Percentiles rank a stretch among this genome's conserved stretches.
Conservation (phyloP, 2,888 invertebrate species). For the Coelopa pilipes region DNA sequence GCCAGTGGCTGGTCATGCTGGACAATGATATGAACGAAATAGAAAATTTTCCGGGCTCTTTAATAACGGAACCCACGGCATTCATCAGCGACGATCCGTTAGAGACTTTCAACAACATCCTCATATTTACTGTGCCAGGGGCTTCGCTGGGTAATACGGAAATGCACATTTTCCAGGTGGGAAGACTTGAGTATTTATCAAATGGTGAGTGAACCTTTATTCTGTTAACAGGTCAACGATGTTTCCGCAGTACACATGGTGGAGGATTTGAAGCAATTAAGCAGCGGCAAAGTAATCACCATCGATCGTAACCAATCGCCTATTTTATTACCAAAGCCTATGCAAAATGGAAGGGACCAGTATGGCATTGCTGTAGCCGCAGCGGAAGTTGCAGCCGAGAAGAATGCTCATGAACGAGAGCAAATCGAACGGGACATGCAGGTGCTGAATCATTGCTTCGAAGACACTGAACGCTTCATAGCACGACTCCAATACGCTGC, state of each 20-base stretch:
- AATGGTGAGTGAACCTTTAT: no score
- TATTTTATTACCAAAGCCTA: conserved; percentile 51
- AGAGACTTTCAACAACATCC: conserved; percentile 97
- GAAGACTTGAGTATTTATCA: no score
- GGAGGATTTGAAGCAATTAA: conserved; percentile 80
- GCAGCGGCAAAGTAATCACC: conserved; percentile 72
- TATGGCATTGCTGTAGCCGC: conserved; percentile 61
- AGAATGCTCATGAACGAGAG: conserved; percentile 88
- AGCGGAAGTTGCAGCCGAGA: conserved; percentile 73
- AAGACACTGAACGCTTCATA: conserved; percentile 99
- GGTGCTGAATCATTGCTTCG: conserved; percentile 96
- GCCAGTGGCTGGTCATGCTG: conserved; percentile 90
- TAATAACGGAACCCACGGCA: conserved; percentile 95
- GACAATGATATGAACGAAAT: conserved; percentile 95
- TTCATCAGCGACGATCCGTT: conserved; percentile 94
- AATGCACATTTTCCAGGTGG: conserved; percentile 94
- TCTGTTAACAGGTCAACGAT: conserved; percentile 73
- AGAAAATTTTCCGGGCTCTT: conserved; percentile 92
- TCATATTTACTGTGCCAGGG: conserved; percentile 92
- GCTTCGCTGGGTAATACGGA: conserved; percentile 79
- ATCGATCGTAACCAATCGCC: conserved; percentile 65
- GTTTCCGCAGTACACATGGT: conserved; percentile 84
- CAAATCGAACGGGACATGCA: conserved; percentile 94
- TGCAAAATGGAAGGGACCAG: conserved; percentile 57
- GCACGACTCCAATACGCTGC: conserved; percentile 96